phyloP scores from a whole-genome alignment of 2,113 vertebrate species.

The Spea bombifrons region DNA sequence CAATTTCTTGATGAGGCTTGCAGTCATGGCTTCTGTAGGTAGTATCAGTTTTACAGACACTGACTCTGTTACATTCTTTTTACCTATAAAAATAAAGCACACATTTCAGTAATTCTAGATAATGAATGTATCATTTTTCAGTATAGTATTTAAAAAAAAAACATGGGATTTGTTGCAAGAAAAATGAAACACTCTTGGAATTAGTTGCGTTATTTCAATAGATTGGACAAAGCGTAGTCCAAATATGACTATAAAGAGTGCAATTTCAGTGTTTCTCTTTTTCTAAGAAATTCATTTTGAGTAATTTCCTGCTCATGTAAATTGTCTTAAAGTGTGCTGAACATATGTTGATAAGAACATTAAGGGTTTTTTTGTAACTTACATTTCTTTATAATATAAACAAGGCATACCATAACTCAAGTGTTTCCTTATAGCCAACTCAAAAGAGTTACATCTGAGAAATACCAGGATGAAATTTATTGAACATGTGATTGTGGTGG shows the following conservation, averaged over 20 bases:
- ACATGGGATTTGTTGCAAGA: conserved; percentile 23
- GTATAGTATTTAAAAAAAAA: conserved; percentile 13
- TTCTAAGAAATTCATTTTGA: conserved; percentile 31
- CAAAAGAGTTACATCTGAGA: conserved; percentile 49
- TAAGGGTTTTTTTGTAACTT: conserved; percentile 9
- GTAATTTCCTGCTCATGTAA: conserved; percentile 48
- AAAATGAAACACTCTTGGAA: conserved; percentile 21
- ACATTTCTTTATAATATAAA: conserved; percentile 27
- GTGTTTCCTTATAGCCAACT: conserved; percentile 43
- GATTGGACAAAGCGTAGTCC: conserved; percentile 26
- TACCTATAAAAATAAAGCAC: conserved; percentile 64
- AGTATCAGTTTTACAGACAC: conserved; percentile 61
- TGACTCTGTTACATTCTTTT: conserved; percentile 66
- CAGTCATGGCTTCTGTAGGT: conserved; percentile 57
- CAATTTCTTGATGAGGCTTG: conserved; percentile 55
- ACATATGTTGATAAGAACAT: conserved; percentile 18
- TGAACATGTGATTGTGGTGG: conserved; percentile 52
- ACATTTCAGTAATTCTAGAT: conserved; percentile 31
- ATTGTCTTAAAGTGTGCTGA: conserved; percentile 40
- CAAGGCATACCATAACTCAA: conserved; percentile 44
- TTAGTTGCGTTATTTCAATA: conserved; percentile 40
- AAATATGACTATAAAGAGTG: conserved; percentile 27
- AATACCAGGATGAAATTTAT: conserved; percentile 52
- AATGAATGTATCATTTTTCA: conserved; percentile 7
- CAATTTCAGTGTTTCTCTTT: conserved; percentile 41